Evolutionary conservation across 2,113 vertebrate genomes (phyloP).

Genomic region (Nettapus auritus): DNA sequence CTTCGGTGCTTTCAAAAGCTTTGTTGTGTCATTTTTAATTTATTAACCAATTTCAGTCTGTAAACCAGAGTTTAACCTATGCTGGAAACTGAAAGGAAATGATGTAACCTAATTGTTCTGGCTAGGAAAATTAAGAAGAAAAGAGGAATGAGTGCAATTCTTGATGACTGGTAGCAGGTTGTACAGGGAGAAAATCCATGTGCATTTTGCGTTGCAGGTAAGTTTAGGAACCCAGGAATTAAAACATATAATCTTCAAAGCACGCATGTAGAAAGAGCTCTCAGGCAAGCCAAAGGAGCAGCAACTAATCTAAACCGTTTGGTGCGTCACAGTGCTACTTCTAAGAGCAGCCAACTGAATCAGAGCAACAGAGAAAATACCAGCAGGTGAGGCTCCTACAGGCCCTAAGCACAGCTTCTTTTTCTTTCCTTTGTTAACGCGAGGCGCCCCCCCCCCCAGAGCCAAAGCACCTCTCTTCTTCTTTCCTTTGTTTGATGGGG

Average conservation of each 20-base stretch:
- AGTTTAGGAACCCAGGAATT: slow-evolving; percentile 65
- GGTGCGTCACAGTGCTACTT: slow-evolving; percentile 47
- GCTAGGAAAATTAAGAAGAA: background rate
- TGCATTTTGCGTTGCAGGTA: slow-evolving; percentile 72
- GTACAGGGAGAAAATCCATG: background rate
- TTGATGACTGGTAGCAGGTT: background rate
- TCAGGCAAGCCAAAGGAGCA: slow-evolving; percentile 73
- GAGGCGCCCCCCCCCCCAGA: too few species aligned
- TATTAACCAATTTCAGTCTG: background rate
- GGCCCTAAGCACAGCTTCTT: background rate
- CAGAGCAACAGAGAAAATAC: slow-evolving; percentile 21
- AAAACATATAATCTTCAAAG: slow-evolving; percentile 54
- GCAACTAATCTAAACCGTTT: slow-evolving; percentile 59
- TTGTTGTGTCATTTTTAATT: background rate
- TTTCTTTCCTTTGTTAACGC: background rate
- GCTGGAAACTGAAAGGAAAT: background rate
- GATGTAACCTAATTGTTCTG: background rate
- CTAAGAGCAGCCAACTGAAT: slow-evolving; percentile 32
- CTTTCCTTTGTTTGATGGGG: background rate
- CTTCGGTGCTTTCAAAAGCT: background rate
- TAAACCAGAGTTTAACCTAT: background rate
- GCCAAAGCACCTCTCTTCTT: background rate
- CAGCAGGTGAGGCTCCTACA: slow-evolving; percentile 12
- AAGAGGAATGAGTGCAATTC: background rate
- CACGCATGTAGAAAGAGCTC: slow-evolving; percentile 70